Base-by-base conservation (phyloP, 2,888 invertebrate species). In the Philhelius pedissequus region DNA sequence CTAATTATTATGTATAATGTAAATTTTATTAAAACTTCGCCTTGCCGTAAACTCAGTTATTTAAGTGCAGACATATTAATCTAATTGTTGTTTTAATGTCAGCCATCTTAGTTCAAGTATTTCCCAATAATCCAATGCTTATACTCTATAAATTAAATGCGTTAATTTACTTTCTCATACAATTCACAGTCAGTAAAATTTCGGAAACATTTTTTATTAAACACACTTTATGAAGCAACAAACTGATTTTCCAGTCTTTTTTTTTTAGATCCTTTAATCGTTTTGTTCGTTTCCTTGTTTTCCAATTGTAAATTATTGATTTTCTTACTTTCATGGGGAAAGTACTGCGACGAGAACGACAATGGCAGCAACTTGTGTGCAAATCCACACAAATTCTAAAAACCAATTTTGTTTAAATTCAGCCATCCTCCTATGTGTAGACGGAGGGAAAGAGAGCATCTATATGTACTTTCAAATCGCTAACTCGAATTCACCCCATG, bases 231-330 rank as follows among this genome's bases (percentile, higher is more conserved):
- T 30, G 52, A 25, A 58, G 22, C 38, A 58, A 25, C 22, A 58
- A 15, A 35, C 22, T 22, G 7, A 38, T 22, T 38, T 32, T 56
- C 18, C 1, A 22, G n/a, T n/a, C n/a, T n/a, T 38, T 38, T 58
- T 30, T 18, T 27, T 15, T 4, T 20, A 27, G 13, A 11, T 18
- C 18, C 6, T 18, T 18, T 20, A 64, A 40, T 30, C 45, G 35
- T 35, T 48, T 30, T 18, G 18, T 40, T 40, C 13, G 30, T 30
- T 56, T 45, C 40, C 50, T 38, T 32, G 7, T 25, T 75, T 52
- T 13, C 22, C n/a, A 38, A 58, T 58, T 18, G 40, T 77, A 35
- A 74, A 69, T 62, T 74, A 69, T 80, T 60, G 73, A 79, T 68
- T 74, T 52, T 38, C 58, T 48, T 43, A 30, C 15, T 58, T 58